phyloP scores from a whole-genome alignment of 2,888 invertebrate genomes.

The Scaptomyza parva region DNA sequence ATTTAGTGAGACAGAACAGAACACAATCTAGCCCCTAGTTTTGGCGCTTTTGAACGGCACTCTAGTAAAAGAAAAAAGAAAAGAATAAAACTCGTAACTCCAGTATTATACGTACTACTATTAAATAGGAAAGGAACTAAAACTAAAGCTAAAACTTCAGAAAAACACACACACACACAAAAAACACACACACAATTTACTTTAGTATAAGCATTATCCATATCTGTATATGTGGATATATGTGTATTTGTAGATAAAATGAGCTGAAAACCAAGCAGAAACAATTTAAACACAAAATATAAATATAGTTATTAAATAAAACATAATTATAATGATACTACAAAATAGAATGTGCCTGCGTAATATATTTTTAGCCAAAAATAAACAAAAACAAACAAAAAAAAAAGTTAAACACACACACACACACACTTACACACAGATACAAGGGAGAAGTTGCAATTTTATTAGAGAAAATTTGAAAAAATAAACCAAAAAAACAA shows the following conservation, averaged over 20 bases:
- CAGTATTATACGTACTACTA: conserved; percentile 52
- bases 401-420: conserved; percentile 49
- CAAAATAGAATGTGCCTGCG: conserved; percentile 84
- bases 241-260: conserved; percentile 78
- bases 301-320: conserved; percentile 67
- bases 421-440: conserved; percentile 28
- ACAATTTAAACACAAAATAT: conserved; percentile 32
- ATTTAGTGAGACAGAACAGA: conserved; percentile 34
- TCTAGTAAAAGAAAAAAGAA: too few relatives aligned
- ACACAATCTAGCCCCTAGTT: conserved; percentile 2
- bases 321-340: conserved; percentile 82
- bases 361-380: conserved; percentile 84
- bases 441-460: conserved; percentile 33
- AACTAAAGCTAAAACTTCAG: neutral
- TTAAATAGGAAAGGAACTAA: conserved; percentile 31
- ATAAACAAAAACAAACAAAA: conserved; percentile 32
- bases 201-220: conserved; percentile 32
- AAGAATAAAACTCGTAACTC: conserved; percentile 51
- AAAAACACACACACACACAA: conserved; percentile 6
- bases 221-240: conserved; percentile 28
- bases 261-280: conserved; percentile 75
- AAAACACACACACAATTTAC: conserved; percentile 43
- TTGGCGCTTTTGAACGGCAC: conserved; percentile 37
- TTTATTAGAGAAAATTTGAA: conserved; percentile 56
- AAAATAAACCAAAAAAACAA: conserved; percentile 2